Base-by-base conservation (phyloP, 2,888 invertebrate species). In the Caenorhabditis virilis region DNA sequence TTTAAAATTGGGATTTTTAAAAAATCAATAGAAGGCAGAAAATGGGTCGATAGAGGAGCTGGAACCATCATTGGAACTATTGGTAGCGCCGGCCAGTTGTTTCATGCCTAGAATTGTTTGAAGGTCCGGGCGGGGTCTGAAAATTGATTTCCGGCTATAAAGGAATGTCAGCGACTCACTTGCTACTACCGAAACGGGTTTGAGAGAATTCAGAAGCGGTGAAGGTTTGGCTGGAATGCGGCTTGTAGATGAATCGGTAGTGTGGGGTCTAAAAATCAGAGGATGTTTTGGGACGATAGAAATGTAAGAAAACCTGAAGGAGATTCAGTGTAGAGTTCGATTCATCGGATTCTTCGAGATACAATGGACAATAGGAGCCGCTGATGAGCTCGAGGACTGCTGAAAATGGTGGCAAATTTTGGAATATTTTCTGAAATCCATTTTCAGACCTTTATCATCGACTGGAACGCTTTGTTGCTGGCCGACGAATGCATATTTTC, bases 151-250 rank as follows among this genome's bases (percentile, higher is more conserved):
- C 7, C 20, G 5, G 20, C 4, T 33, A n/a, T n/a, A n/a, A n/a
- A 2, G 16, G 15, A 49, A 25, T n/a, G n/a, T n/a, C n/a, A n/a
- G n/a, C n/a, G n/a, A n/a, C n/a, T n/a, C n/a, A n/a, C n/a, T n/a
- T n/a, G n/a, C n/a, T n/a, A n/a, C n/a, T 66, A 35, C 72, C 72
- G 43, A 72, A 72, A n/a, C 72, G 45, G 3, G 72, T 72, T 26
- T 60, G 55, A 13, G 69, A 49, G 57, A 72, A 72, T 20, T 64
- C n/a, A n/a, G n/a, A n/a, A n/a, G n/a, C n/a, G n/a, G n/a, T n/a
- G n/a, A n/a, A n/a, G n/a, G n/a, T n/a, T n/a, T 56, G 53, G 23
- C 59, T 26, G 11, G 69, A 58, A 1, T 47, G 35, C 20, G 69
- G 63, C 25, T 62, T 55, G 57, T 46, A 72, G 6, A 55, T 59